A percentile compares a stretch with the other conserved stretches of the same genome.
Evolutionary conservation across 2,888 invertebrate species (phyloP).

Genomic region (Epsilonema sp.): DNA sequence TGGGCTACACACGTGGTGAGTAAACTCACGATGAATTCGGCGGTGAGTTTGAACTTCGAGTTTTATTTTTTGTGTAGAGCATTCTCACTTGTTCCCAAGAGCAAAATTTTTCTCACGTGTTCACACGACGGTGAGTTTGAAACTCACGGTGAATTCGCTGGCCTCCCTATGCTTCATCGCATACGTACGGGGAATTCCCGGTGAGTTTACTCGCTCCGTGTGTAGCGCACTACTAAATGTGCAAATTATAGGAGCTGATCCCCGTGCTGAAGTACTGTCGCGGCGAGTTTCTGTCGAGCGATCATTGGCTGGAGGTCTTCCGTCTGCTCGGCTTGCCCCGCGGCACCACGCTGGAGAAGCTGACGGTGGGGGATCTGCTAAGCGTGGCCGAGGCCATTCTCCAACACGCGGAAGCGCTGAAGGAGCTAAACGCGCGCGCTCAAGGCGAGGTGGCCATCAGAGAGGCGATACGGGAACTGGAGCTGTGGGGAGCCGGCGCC

Average conservation of each 20-base stretch:
- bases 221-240: no score
- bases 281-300: constrained; percentile 64
- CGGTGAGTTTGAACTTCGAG: no score
- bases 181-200: no score
- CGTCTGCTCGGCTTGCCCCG: constrained; percentile 21
- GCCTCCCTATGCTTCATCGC: no score
- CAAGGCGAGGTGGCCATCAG: constrained; percentile 66
- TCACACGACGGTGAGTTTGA: no score
- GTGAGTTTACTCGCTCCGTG: no score
- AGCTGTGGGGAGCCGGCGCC: constrained; percentile 77
- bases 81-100: no score
- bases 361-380: constrained; percentile 65
- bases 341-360: constrained; percentile 50
- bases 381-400: constrained; percentile 34
- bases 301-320: constrained; percentile 72
- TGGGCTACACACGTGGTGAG: no score
- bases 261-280: constrained; percentile 54
- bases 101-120: no score
- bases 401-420: constrained; percentile 41
- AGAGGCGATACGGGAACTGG: constrained; percentile 75
- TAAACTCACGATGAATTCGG: no score
- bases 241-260: constrained; percentile 33
- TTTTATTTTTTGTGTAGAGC: no score
- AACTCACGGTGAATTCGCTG: no score
- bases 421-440: constrained; percentile 44